A percentile compares a stretch with the other conserved stretches of the same genome.
phyloP scores from a whole-genome alignment of 2,113 vertebrate genomes.

The Rhinoptilus africanus region DNA sequence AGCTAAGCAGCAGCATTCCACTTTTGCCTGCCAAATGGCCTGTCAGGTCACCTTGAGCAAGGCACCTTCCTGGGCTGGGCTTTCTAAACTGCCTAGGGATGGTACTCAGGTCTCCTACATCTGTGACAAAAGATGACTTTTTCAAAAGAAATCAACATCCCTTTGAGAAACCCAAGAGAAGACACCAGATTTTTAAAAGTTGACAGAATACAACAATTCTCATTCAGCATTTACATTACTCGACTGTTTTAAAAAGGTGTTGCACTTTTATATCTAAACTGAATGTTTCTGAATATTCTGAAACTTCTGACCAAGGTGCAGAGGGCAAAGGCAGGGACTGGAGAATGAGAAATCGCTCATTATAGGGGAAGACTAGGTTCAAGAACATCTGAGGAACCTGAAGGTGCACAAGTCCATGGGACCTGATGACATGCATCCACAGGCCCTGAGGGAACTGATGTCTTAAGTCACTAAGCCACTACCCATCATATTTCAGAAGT shows the following conservation, averaged over 20 bases:
- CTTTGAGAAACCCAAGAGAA: neutral
- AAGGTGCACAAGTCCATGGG: neutral
- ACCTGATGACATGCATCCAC: neutral
- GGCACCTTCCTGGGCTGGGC: neutral
- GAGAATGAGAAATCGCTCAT: neutral
- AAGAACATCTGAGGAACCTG: neutral
- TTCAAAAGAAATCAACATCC: neutral
- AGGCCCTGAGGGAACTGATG: neutral
- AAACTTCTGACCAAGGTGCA: neutral
- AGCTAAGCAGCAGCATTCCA: constrained; percentile 1
- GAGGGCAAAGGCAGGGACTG: neutral
- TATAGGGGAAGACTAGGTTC: neutral
- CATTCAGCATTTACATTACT: neutral
- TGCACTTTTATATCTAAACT: neutral
- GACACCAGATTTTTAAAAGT: neutral
- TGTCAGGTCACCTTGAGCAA: constrained; percentile 4
- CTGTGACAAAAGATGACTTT: neutral
- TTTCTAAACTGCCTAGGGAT: neutral
- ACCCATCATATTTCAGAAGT: neutral
- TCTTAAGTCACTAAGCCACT: neutral
- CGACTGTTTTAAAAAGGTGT: neutral
- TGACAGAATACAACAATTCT: neutral
- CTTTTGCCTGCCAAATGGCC: neutral
- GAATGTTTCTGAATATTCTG: neutral
- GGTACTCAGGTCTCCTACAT: neutral